Conservation (phyloP, 2,113 vertebrate genomes). For the Cyprinus carpio region DNA sequence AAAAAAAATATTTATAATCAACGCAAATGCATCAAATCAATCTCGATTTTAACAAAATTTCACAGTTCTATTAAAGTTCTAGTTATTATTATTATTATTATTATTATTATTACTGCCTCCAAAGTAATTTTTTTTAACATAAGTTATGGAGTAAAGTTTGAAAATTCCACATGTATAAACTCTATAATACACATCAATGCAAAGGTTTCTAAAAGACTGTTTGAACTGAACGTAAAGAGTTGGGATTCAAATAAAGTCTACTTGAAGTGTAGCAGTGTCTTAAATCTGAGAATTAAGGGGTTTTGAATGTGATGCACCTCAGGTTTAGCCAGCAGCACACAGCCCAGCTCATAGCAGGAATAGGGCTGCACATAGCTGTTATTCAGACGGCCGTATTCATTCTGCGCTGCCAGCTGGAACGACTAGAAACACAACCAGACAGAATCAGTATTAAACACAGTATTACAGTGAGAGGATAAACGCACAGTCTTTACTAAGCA, state of each 20-base stretch:
- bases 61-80: not conserved
- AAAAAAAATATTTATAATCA: not conserved
- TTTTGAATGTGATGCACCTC: slow-evolving; percentile 78
- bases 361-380: slow-evolving; percentile 93
- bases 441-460: not conserved
- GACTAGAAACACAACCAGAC: slow-evolving; percentile 72
- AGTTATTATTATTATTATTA: not conserved
- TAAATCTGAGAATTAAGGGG: not conserved
- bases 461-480: slow-evolving; percentile 12
- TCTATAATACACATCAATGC: not conserved
- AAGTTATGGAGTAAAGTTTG: too few relatives aligned
- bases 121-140: too few relatives aligned
- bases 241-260: not conserved
- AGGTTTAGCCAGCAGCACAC: slow-evolving; percentile 87
- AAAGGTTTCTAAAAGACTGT: not conserved
- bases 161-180: too few relatives aligned
- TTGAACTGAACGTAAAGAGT: not conserved
- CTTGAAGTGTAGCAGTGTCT: not conserved
- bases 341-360: slow-evolving; percentile 95
- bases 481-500: too few relatives aligned
- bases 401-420: slow-evolving; percentile 89
- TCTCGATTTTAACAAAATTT: too few relatives aligned
- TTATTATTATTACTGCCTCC: too few relatives aligned
- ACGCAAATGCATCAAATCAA: too few relatives aligned
- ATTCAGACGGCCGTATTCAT: slow-evolving; percentile 89